phyloP scores from a whole-genome alignment of 2,888 invertebrate genomes.

The Mayetiola destructor region DNA sequence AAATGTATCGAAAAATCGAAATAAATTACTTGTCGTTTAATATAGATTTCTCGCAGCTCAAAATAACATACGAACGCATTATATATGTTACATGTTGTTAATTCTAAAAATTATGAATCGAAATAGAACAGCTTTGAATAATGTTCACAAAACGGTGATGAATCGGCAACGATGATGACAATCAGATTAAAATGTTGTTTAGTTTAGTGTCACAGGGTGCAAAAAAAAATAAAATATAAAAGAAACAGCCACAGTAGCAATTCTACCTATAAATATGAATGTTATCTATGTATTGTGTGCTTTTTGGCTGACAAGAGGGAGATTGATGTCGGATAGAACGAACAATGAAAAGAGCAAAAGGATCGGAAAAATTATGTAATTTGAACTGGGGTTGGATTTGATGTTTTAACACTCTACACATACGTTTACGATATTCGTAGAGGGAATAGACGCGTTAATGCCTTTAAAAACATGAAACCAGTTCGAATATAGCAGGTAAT shows the following conservation, averaged over 20 bases:
- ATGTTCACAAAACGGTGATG: conserved; percentile 11
- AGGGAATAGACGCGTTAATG: too few relatives aligned
- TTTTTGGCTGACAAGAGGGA: too few relatives aligned
- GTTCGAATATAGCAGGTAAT: neutral
- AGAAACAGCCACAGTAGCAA: too few relatives aligned
- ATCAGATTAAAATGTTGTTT: conserved; percentile 9
- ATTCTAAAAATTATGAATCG: conserved; percentile 7
- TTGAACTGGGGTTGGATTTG: neutral
- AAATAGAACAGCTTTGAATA: neutral
- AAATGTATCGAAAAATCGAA: conserved; percentile 6
- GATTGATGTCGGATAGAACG: neutral
- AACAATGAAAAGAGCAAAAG: conserved; percentile 8
- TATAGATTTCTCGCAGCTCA: neutral
- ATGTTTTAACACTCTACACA: too few relatives aligned
- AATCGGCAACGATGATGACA: conserved; percentile 12
- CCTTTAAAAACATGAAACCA: neutral
- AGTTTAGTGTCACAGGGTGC: neutral
- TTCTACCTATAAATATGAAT: conserved; percentile 9
- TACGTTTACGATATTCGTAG: too few relatives aligned
- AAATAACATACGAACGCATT: neutral
- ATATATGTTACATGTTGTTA: too few relatives aligned
- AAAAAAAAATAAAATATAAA: neutral
- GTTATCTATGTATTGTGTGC: too few relatives aligned
- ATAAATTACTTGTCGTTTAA: conserved; percentile 10
- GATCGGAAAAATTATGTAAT: conserved; percentile 10